Percentiles rank a stretch among this genome's conserved stretches.
Conservation (phyloP, 1,140 invertebrate genomes). For the Drosophila burlai region DNA sequence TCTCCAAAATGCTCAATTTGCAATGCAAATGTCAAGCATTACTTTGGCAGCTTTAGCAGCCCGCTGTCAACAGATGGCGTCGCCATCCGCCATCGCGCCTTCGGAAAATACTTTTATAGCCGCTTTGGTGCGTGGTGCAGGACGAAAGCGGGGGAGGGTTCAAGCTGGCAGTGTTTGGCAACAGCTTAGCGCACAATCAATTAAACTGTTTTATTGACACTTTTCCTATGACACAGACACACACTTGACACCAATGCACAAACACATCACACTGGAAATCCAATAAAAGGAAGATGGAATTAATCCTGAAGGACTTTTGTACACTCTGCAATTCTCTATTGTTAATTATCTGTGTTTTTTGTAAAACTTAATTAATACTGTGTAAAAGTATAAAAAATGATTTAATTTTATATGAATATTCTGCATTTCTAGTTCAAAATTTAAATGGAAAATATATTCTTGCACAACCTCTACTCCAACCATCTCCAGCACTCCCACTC, state of each 20-base stretch:
- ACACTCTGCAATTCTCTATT: neutral
- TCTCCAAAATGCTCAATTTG: constrained; percentile 80
- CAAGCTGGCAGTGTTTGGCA: constrained; percentile 63
- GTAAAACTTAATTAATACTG: neutral
- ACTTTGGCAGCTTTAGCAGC: constrained; percentile 56
- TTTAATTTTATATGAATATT: neutral
- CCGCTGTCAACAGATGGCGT: constrained; percentile 36
- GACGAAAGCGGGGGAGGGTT: neutral
- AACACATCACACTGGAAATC: constrained; percentile 2
- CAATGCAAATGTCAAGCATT: constrained; percentile 82
- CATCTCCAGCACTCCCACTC: neutral
- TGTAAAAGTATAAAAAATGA: too few relatives aligned
- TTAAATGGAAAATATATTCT: neutral
- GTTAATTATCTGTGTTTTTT: neutral
- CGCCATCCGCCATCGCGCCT: constrained; percentile 5
- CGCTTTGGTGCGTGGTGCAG: constrained; percentile 4
- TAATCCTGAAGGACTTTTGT: neutral
- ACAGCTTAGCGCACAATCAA: constrained; percentile 81
- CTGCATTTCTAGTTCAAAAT: neutral
- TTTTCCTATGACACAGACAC: constrained; percentile 51
- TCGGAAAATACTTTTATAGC: constrained; percentile 59
- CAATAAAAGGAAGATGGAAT: neutral
- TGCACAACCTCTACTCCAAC: neutral
- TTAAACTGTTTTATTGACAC: constrained; percentile 80
- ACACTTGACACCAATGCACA: constrained; percentile 32